These are phyloP conservation scores for Halcyon badia DNA, from an alignment of 2,797 vertebrate genomes.

Conservation along the genomic window DNA sequence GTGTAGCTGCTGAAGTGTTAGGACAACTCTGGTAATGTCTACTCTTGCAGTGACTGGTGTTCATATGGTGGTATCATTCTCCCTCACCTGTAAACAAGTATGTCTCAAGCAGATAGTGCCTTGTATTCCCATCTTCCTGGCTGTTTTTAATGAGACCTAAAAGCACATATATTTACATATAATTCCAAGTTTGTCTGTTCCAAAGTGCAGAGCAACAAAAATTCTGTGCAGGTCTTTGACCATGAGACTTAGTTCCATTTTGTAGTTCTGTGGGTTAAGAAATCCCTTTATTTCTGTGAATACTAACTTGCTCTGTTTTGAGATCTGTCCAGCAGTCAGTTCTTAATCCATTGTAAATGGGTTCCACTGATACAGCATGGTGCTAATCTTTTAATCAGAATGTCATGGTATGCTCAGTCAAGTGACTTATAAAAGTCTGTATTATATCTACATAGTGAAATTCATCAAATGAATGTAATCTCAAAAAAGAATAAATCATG, in stretches of 20 bases:
- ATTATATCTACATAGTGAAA: not conserved
- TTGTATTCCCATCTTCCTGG: not conserved
- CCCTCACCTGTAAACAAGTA: not conserved
- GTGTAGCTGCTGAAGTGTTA: not conserved
- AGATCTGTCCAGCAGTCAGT: not conserved
- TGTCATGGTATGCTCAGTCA: not conserved
- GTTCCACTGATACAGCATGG: not conserved
- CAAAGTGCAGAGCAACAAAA: not conserved
- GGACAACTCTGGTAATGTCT: not conserved
- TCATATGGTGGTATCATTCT: not conserved
- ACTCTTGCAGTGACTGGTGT: not conserved
- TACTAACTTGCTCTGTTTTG: not conserved
- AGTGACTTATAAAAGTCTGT: not conserved
- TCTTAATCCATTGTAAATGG: not conserved
- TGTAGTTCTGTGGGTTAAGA: not conserved
- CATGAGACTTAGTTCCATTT: not conserved
- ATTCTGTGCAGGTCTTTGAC: not conserved
- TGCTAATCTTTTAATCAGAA: conserved; percentile 33
- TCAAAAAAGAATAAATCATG: not conserved
- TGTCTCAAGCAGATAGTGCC: not conserved
- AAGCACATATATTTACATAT: not conserved
- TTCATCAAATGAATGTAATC: not conserved
- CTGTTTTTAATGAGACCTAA: not conserved
- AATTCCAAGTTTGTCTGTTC: not conserved
- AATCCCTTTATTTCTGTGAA: not conserved